Base-by-base conservation (phyloP, 2,888 invertebrate species). In the Osedax frankpressi region DNA sequence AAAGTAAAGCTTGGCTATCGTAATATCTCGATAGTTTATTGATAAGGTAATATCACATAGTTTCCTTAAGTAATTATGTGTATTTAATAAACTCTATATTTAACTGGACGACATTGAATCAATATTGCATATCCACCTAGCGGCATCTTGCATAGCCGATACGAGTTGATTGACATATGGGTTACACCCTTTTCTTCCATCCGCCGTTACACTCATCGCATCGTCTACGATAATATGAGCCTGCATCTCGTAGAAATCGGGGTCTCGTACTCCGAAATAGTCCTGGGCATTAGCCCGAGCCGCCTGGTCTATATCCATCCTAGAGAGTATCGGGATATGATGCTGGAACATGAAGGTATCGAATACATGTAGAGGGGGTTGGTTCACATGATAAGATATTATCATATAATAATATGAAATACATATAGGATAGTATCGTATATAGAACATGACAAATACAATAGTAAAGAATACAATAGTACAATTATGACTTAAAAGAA, bases 191-290 rank as follows among this genome's bases (percentile, higher is more conserved):
- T 63, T 89, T 62, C 89, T 88, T 19, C 44, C 44, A 6, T 44
- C 11, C 82, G 94, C 87, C 75, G 88, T 90, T 79, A 94, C 90
- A 88, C 95, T 95, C 84, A 94, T 97, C 1, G 96, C 94, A 84
- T 98, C 97, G 85, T 98, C 97, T 86, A 98, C 93, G 86, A 93
- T 95, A 77, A 97, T 93, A 83, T 98, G 97, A 76, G 96, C 44
- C 44, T 44, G 44, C 44, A 44, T 83, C 75, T 84, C 83, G 71
- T 84, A 83, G 71, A 81, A 84, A 75, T 84, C 84, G 0, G 83
- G 82, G 74, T 84, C 84, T 73, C 80, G 78, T 25, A 83, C 81
- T 26, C 80, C 80, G 77, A 83, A 82, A 74, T 81, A 83, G 73
- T 81, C 82, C 76, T 82, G 82, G 2, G 83, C 83, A 60, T 82